Evolutionary conservation across 2,888 invertebrate species (phyloP).

Genomic region (Scaptomyza reducta): DNA sequence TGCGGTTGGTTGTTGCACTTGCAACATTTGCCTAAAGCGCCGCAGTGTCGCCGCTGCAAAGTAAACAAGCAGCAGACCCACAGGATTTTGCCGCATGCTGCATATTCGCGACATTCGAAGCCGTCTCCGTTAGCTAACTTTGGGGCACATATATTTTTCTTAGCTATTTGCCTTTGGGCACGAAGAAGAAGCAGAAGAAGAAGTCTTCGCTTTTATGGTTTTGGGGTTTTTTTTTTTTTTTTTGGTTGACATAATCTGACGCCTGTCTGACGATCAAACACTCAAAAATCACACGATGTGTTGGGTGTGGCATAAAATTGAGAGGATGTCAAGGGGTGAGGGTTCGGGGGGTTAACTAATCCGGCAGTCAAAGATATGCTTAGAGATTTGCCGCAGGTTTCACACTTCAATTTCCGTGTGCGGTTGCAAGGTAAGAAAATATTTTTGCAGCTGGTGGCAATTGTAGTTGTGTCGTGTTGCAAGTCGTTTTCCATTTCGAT

Average conservation of each 20-base stretch:
- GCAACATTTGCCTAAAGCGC: constrained; percentile 49
- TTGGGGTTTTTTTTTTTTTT: constrained; percentile 23
- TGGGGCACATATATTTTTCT: constrained; percentile 8
- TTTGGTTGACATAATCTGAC: constrained; percentile 58
- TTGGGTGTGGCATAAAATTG: not conserved
- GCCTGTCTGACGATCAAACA: constrained; percentile 54
- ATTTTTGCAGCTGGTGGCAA: constrained; percentile 35
- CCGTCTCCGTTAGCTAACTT: constrained; percentile 24
- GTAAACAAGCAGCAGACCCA: constrained; percentile 54
- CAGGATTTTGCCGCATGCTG: constrained; percentile 18
- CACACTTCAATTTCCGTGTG: constrained; percentile 75
- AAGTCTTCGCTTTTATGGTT: not conserved
- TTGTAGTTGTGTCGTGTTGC: constrained; percentile 64
- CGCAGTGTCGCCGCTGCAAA: constrained; percentile 46
- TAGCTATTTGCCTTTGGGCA: constrained; percentile 21
- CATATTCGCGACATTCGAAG: constrained; percentile 11
- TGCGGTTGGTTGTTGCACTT: constrained; percentile 13
- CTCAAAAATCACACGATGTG: constrained; percentile 58
- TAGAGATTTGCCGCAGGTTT: constrained; percentile 53
- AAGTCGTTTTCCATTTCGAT: constrained; percentile 79
- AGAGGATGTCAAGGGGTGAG: constrained; percentile 23
- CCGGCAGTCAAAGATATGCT: constrained; percentile 30
- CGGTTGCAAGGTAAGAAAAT: constrained; percentile 54
- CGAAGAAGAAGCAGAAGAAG: not conserved
- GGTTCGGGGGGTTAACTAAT: constrained; percentile 41